Conservation (phyloP, 2,797 vertebrate species). For the Platyrinchus mystaceus region DNA sequence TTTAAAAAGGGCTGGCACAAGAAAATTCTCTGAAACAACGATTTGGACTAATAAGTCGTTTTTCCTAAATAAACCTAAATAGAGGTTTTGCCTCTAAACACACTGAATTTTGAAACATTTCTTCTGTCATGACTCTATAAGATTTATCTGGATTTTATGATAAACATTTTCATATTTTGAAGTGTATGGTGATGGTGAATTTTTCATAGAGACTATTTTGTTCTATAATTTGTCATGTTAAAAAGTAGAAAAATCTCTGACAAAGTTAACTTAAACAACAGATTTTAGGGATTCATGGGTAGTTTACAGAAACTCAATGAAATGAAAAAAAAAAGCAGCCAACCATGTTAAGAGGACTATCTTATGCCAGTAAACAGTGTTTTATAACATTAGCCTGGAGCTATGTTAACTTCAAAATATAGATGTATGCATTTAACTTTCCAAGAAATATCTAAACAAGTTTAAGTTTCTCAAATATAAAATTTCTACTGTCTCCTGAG, state of each 20-base stretch:
- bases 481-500: not conserved
- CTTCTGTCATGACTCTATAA: not conserved
- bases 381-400: slow-evolving; percentile 46
- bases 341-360: not conserved
- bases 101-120: not conserved
- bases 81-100: not conserved
- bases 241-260: not conserved
- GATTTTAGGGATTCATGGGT: not conserved
- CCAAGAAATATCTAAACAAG: not conserved
- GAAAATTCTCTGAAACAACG: not conserved
- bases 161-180: not conserved
- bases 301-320: slow-evolving; percentile 16
- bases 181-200: not conserved
- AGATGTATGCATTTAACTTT: not conserved
- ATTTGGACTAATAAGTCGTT: not conserved
- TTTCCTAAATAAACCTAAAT: not conserved
- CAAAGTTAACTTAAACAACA: not conserved
- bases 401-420: slow-evolving; percentile 23
- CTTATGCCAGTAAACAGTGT: slow-evolving; percentile 38
- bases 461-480: not conserved
- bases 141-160: not conserved
- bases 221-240: not conserved
- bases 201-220: not conserved
- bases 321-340: slow-evolving; percentile 32
- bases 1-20: not conserved